Base-by-base conservation (phyloP, 1,140 invertebrate genomes). In the Euura lappo region DNA sequence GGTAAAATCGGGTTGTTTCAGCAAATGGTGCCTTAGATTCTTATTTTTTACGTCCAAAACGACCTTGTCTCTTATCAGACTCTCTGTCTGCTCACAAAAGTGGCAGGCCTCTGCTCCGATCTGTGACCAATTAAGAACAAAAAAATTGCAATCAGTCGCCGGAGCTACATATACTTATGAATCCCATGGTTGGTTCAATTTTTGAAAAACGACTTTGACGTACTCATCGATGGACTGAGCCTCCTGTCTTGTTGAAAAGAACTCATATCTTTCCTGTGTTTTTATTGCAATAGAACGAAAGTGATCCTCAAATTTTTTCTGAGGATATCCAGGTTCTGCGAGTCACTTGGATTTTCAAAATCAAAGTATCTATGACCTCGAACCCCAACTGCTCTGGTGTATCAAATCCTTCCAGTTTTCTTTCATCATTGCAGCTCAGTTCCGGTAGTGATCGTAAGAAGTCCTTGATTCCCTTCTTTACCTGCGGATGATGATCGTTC, bases 371-470 rank as follows among this genome's bases (percentile, higher is more conserved):
- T 28, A 64, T 80, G 70, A 4, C 65, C 67, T 44, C 71, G 11
- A 28, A 72, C 44, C 6, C 79, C 80, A 65, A 78, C 4, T 67
- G 60, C 44, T 51, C 80, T 75, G 68, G 60, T 73, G 68, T 71
- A 74, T 80, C 77, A 76, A 81, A 42, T 11, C 68, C 5, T 68
- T 67, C 80, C 80, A 81, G 47, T 79, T 81, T 43, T 72, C 68
- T 7, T 65, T 11, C 65, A 74, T 75, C 11, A 75, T 0, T 7
- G 5, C 65, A 13, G 11, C 45, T 47, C 43, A 81, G 74, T 68
- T 72, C 73, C 13, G 44, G 51, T 2, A 77, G 78, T 13, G 74
- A 44, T 64, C 68, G 51, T 6, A n/a, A n/a, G n/a, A n/a, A n/a
- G n/a, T n/a, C n/a, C n/a, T n/a, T n/a, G n/a, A n/a, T n/a, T n/a